Evolutionary conservation across 2,888 invertebrate species (phyloP).

Genomic region (Hecatera dysodea): DNA sequence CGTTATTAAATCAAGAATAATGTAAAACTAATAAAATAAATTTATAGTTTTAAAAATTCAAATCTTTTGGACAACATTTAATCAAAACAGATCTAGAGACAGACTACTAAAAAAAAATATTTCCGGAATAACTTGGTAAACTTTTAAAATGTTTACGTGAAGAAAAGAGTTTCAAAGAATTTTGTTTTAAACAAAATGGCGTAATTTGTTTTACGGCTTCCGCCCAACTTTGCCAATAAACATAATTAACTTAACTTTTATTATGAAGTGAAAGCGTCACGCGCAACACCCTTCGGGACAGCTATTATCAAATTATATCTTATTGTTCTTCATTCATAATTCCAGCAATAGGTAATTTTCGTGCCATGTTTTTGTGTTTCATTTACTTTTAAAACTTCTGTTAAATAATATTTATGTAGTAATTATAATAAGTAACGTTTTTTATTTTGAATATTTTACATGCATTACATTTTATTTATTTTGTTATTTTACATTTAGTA

Average conservation of each 20-base stretch:
- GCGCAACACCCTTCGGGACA: constrained; percentile 58
- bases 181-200: constrained; percentile 54
- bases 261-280: constrained; percentile 60
- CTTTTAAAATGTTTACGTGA: constrained; percentile 31
- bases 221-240: constrained; percentile 59
- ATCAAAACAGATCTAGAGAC: not conserved
- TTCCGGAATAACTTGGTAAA: constrained; percentile 20
- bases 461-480: too few relatives aligned
- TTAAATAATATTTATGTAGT: too few relatives aligned
- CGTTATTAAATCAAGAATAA: not conserved
- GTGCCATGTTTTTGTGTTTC: constrained; percentile 19
- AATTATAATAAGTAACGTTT: not conserved
- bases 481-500: too few relatives aligned
- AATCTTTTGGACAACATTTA: not conserved
- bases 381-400: constrained; percentile 16
- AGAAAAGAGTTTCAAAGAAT: constrained; percentile 53
- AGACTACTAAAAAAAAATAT: constrained; percentile 33
- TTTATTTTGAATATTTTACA: not conserved
- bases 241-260: constrained; percentile 62
- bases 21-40: not conserved
- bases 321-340: constrained; percentile 57
- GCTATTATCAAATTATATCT: constrained; percentile 55
- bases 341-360: constrained; percentile 45
- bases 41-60: not conserved
- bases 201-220: constrained; percentile 59